Conservation (phyloP, 2,113 vertebrate species). For the Stictonetta naevosa region DNA sequence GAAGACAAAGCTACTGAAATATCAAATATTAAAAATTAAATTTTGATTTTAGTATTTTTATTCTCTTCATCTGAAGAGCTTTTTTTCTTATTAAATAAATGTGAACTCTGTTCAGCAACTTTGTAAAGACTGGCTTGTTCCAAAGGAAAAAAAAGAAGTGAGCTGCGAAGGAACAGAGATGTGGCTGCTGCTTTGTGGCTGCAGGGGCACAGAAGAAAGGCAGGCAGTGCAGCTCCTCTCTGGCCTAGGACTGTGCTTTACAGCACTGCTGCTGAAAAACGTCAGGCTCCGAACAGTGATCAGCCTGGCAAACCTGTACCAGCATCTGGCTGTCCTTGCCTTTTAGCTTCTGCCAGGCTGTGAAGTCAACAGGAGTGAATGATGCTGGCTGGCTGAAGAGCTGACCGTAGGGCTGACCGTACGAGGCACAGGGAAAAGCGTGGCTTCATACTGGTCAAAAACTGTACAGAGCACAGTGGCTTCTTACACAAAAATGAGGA, state of each 20-base stretch:
- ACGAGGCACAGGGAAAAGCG: neutral
- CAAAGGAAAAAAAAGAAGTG: neutral
- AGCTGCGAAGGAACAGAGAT: neutral
- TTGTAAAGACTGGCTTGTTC: neutral
- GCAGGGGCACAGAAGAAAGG: neutral
- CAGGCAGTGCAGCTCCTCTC: neutral
- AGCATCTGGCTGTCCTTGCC: neutral
- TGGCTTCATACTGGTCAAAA: neutral
- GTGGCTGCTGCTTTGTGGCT: neutral
- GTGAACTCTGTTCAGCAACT: neutral
- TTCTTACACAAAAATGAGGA: neutral
- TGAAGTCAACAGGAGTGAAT: neutral
- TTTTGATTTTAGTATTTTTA: neutral
- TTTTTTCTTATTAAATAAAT: neutral
- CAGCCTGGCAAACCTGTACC: neutral
- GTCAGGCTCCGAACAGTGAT: neutral
- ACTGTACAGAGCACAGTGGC: neutral
- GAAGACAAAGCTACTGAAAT: neutral
- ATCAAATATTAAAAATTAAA: neutral
- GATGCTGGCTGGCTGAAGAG: neutral
- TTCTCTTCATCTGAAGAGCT: neutral
- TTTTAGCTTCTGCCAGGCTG: neutral
- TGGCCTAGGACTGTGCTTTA: neutral
- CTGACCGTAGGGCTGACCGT: rapidly evolving
- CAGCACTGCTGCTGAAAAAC: neutral